These are phyloP conservation scores for Bursaphelenchus mucronatus DNA, from an alignment of 1,140 invertebrate species.

Conservation along the genomic window DNA sequence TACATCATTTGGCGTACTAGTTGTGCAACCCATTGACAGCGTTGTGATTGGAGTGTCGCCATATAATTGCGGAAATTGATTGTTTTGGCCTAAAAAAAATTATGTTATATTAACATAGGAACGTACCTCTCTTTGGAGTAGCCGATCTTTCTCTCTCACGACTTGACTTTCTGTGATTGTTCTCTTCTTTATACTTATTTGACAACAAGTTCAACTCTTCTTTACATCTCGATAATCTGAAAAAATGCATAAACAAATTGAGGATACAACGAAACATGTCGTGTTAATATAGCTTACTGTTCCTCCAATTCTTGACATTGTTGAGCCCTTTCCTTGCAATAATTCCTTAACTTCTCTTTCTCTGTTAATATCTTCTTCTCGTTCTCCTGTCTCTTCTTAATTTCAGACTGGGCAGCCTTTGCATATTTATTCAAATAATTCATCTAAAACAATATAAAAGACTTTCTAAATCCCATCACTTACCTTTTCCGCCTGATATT, in stretches of 20 bases:
- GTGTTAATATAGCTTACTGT: background rate
- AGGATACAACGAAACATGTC: no score
- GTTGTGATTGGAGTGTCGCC: slow-evolving; percentile 19
- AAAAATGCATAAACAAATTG: no score
- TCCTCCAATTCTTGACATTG: background rate
- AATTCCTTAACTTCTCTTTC: background rate
- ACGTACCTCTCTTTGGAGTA: background rate
- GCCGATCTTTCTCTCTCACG: slow-evolving; percentile 9
- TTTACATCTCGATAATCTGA: no score
- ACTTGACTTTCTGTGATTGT: slow-evolving; percentile 4
- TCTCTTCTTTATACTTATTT: no score
- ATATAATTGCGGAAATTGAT: slow-evolving; percentile 6
- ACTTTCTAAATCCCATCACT: background rate
- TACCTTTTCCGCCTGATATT: slow-evolving; percentile 11
- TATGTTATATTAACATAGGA: background rate
- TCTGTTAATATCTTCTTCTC: slow-evolving; percentile 8
- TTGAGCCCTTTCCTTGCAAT: background rate
- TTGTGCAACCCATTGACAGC: slow-evolving; percentile 5
- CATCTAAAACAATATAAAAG: slow-evolving; percentile 12
- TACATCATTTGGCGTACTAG: slow-evolving; percentile 18
- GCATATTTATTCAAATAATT: slow-evolving; percentile 10
- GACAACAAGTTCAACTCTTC: no score
- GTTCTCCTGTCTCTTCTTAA: slow-evolving; percentile 8
- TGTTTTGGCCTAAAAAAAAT: slow-evolving; percentile 8
- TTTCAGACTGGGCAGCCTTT: slow-evolving; percentile 5